A percentile compares a stretch with the other conserved stretches of the same genome.
Conservation (phyloP, 1,140 invertebrate species). For the Heliconius congener region DNA sequence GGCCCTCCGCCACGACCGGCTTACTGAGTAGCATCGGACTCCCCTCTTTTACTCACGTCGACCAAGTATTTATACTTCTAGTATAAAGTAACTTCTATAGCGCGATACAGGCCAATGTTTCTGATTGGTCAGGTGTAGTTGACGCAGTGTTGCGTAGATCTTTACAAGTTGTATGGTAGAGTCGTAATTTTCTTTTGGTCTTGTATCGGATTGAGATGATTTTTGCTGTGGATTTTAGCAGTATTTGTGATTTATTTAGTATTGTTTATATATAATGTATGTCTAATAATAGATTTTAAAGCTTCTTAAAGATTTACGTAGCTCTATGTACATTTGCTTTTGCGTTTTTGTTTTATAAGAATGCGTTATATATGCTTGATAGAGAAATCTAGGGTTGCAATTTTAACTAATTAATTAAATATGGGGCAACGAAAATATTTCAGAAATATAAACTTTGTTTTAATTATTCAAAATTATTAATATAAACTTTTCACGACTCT, state of each 20-base stretch:
- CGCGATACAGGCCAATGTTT: constrained; percentile 47
- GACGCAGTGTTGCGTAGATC: not conserved
- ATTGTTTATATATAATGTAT: not conserved
- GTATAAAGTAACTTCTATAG: constrained; percentile 43
- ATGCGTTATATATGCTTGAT: no score
- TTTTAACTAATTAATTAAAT: no score
- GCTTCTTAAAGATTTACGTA: not conserved
- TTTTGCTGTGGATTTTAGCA: not conserved
- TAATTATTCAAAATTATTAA: no score
- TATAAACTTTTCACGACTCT: not conserved
- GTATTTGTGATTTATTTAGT: not conserved
- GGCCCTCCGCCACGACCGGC: constrained; percentile 60
- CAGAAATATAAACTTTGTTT: not conserved
- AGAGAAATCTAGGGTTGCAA: no score
- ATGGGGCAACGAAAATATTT: not conserved
- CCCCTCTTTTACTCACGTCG: constrained; percentile 24
- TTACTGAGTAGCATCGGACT: constrained; percentile 57
- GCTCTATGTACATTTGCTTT: not conserved
- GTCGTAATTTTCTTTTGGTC: not conserved
- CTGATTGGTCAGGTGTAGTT: constrained; percentile 45
- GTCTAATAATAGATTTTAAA: not conserved
- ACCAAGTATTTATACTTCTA: constrained; percentile 45
- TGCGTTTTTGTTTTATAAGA: no score
- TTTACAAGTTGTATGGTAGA: not conserved
- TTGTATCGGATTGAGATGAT: not conserved